Evolutionary conservation across 2,888 invertebrate species (phyloP), one percentile per base, ranked within the genome.

Genomic region (Aleiodes alternator): DNA sequence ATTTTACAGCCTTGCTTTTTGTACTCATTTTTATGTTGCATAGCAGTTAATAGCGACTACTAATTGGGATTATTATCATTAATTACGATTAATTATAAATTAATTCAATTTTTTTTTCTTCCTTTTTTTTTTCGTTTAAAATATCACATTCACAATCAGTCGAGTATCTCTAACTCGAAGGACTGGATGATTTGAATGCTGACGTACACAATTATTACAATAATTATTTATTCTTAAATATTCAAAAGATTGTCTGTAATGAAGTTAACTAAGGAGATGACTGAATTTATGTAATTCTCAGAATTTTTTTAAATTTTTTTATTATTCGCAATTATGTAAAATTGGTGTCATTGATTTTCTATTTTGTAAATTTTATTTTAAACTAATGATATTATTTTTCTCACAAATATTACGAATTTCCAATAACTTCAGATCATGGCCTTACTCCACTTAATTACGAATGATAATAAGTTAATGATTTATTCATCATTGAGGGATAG

Each of bases 21-120:
- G 78, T 80, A 80, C 78, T 80, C 71, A 76, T 72, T 79, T 68
- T 73, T 66, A 66, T 74, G 64, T 48, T 73, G 23, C 68, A 71
- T 51, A 69, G 69, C 73, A 72, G 55, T 76, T 23, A 70, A 31
- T 72, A 75, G 69, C 72, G 51, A 69, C 61, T 66, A 57, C 74
- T 31, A 64, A 68, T 73, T 71, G 64, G 43, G 34, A 43, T 64
- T 29, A 64, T 64, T 43, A 11, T 69, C 71, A 77, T 72, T 70
- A 43, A 64, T 73, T 72, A 69, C 69, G 68, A 73, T 76, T 76
- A 61, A 59, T 71, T 50, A 64, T 72, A 48, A 50, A 31, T 50
- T 70, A 16, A 53, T 56, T 70, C 56, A 51, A 70, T 29, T 70
- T 51, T 38, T 23, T 23, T 23, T 23, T 23, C 23, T 23, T 34